Evolutionary conservation across 2,113 vertebrate genomes (phyloP).

Genomic region (Caranx melampygus): DNA sequence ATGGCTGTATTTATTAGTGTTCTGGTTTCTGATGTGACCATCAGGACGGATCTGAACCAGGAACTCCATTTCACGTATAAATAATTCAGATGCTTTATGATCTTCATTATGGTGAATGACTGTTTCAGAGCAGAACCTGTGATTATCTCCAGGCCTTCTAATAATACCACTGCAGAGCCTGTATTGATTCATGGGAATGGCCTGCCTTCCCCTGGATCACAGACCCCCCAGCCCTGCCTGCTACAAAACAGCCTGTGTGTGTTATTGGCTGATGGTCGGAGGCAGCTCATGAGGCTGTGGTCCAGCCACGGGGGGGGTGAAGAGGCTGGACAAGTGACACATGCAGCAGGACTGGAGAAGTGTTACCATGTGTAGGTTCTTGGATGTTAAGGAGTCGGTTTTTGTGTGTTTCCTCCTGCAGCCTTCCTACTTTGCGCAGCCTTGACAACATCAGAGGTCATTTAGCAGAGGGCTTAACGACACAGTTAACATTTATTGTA

Average conservation of each 20-base stretch:
- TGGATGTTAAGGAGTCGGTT: neutral
- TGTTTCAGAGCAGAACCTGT: slow-evolving; percentile 61
- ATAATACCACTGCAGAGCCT: slow-evolving; percentile 62
- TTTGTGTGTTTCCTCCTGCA: neutral
- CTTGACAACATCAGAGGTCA: slow-evolving; percentile 28
- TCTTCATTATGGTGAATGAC: slow-evolving; percentile 65
- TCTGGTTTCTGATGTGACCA: slow-evolving; percentile 29
- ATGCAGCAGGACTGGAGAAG: slow-evolving; percentile 7
- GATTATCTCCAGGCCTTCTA: slow-evolving; percentile 64
- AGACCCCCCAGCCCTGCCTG: slow-evolving; percentile 22
- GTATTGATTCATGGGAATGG: slow-evolving; percentile 69
- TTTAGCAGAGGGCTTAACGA: slow-evolving; percentile 42
- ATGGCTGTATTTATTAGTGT: slow-evolving; percentile 22
- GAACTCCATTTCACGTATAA: slow-evolving; percentile 51
- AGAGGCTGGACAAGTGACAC: slow-evolving; percentile 23
- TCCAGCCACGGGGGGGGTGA: slow-evolving; percentile 31
- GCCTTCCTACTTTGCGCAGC: neutral
- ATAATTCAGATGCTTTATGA: slow-evolving; percentile 69
- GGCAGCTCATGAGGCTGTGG: slow-evolving; percentile 12
- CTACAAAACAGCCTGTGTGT: slow-evolving; percentile 27
- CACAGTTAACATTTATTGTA: slow-evolving; percentile 62
- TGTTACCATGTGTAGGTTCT: slow-evolving; percentile 18
- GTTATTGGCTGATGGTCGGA: slow-evolving; percentile 47
- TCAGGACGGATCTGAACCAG: slow-evolving; percentile 36
- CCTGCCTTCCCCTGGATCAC: slow-evolving; percentile 29